Percentiles rank a stretch among this genome's conserved stretches.
Conservation (phyloP, 2,888 invertebrate genomes). For the Agrochola circellaris region DNA sequence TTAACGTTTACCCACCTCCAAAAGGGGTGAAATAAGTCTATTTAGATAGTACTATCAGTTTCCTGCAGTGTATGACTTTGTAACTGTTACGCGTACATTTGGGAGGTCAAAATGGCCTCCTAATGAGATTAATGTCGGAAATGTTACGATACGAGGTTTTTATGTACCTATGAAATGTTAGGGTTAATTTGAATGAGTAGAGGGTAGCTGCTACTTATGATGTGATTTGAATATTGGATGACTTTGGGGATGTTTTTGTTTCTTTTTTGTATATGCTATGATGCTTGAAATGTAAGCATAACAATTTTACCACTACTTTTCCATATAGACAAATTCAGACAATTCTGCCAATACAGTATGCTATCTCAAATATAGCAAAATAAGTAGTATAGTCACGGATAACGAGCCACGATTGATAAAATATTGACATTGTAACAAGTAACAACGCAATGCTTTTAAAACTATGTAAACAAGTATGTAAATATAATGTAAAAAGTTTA, state of each 20-base stretch:
- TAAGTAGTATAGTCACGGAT: not conserved
- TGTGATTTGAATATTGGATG: slow-evolving; percentile 42
- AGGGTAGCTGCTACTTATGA: slow-evolving; percentile 14
- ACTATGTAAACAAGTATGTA: too few relatives aligned
- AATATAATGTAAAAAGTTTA: too few relatives aligned
- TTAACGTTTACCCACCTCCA: slow-evolving; percentile 8
- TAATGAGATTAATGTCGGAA: slow-evolving; percentile 49
- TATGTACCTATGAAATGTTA: slow-evolving; percentile 9
- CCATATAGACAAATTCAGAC: not conserved
- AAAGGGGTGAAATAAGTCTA: slow-evolving; percentile 35
- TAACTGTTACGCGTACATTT: slow-evolving; percentile 7
- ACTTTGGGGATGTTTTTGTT: not conserved
- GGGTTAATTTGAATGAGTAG: slow-evolving; percentile 34
- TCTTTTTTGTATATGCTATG: not conserved
- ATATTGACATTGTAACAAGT: not conserved
- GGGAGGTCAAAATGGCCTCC: slow-evolving; percentile 20
- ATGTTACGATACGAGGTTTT: slow-evolving; percentile 39
- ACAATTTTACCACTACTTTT: not conserved
- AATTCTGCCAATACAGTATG: not conserved
- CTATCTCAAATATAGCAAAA: not conserved
- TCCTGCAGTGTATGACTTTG: slow-evolving; percentile 45
- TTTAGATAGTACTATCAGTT: slow-evolving; percentile 61
- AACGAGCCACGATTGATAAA: not conserved
- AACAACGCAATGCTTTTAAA: not conserved
- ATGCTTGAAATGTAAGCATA: not conserved